Percentiles rank a stretch among this genome's conserved stretches.
These are phyloP conservation scores for Mimas tiliae DNA, from an alignment of 2,888 invertebrate species.

Conservation along the genomic window DNA sequence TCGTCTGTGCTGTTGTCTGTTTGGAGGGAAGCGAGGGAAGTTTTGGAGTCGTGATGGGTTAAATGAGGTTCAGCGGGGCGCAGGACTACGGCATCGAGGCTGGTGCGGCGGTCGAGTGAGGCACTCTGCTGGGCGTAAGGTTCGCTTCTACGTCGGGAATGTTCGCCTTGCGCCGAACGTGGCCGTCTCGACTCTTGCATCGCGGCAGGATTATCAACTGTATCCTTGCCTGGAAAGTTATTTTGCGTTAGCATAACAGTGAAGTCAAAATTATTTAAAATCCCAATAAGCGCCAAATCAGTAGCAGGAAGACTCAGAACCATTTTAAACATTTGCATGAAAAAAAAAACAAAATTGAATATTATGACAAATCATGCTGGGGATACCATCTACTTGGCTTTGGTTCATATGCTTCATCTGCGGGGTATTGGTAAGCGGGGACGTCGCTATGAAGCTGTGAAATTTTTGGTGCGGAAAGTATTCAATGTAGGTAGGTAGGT, in stretches of 20 bases:
- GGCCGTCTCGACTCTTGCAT: constrained; percentile 74
- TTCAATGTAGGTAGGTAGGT: too few relatives aligned
- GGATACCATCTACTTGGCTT: constrained; percentile 9
- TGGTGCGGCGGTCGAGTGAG: constrained; percentile 84
- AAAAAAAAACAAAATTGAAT: constrained; percentile 11
- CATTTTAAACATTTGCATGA: constrained; percentile 28
- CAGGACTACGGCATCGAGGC: constrained; percentile 82
- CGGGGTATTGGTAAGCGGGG: constrained; percentile 4
- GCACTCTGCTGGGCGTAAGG: constrained; percentile 67
- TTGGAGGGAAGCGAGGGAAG: constrained; percentile 75
- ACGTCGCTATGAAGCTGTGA: not conserved
- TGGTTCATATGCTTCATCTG: not conserved
- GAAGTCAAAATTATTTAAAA: not conserved
- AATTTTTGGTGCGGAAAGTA: constrained; percentile 27
- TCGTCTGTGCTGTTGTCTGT: constrained; percentile 81
- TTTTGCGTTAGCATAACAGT: not conserved
- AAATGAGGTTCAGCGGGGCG: constrained; percentile 66
- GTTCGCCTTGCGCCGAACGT: constrained; percentile 74
- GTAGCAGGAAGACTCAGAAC: constrained; percentile 29
- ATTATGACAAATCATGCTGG: constrained; percentile 20
- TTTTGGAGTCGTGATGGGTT: constrained; percentile 70
- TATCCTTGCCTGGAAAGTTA: constrained; percentile 78
- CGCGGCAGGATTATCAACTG: constrained; percentile 81
- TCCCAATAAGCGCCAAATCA: not conserved
- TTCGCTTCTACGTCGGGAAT: constrained; percentile 75